Conservation (phyloP, 2,888 invertebrate genomes). For the Galerucella nymphaeae region DNA sequence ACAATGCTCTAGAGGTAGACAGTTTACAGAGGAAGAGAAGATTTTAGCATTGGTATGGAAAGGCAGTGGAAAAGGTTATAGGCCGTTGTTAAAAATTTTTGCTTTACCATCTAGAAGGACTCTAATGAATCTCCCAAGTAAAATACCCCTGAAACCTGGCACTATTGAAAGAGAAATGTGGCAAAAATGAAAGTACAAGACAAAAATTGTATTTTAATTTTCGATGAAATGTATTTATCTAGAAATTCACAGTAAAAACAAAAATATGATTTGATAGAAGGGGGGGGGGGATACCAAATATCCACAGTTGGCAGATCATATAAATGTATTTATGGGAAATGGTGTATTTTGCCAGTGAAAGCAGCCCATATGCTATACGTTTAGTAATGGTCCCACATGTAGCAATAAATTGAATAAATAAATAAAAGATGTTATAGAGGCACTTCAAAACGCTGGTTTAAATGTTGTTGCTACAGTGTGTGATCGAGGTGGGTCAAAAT, state of each 20-base stretch:
- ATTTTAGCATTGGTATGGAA: conserved; percentile 9
- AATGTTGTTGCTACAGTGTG: too few species aligned
- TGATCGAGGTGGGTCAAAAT: too few species aligned
- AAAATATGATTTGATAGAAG: conserved; percentile 15
- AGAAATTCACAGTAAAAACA: conserved; percentile 5
- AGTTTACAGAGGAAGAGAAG: conserved; percentile 7
- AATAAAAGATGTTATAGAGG: too few species aligned
- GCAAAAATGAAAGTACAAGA: too few species aligned
- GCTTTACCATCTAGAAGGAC: too few species aligned
- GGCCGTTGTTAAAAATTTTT: conserved; percentile 13
- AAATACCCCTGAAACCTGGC: too few species aligned
- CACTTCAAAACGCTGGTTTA: too few species aligned
- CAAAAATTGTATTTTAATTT: conserved; percentile 20
- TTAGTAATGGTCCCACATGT: too few species aligned
- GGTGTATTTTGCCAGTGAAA: conserved; percentile 13
- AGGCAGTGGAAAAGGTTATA: conserved; percentile 18
- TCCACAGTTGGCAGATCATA: not conserved
- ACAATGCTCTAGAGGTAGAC: not conserved
- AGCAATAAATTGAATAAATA: too few species aligned
- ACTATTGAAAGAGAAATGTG: too few species aligned
- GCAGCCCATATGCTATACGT: too few species aligned
- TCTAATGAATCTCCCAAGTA: too few species aligned
- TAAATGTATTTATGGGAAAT: not conserved
- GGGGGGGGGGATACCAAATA: not conserved
- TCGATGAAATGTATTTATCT: conserved; percentile 22